These are phyloP conservation scores for Elgaria multicarinata DNA, from an alignment of 2,113 vertebrate genomes.

Conservation along the genomic window DNA sequence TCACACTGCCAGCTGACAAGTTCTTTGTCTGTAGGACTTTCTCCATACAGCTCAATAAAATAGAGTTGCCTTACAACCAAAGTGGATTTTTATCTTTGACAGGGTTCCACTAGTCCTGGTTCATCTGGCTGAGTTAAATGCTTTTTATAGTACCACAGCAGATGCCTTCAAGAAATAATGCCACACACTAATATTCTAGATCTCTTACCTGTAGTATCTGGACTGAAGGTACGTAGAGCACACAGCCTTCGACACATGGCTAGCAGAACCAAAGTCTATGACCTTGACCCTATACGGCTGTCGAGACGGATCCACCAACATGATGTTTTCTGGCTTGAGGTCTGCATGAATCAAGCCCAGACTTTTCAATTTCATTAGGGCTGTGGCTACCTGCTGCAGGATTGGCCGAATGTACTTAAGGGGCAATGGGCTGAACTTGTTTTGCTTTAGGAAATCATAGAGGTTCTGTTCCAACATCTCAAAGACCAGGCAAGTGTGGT, in stretches of 20 bases:
- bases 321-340: slow-evolving; percentile 99
- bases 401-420: slow-evolving; percentile 97
- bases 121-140: background rate
- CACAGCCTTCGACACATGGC: slow-evolving; percentile 98
- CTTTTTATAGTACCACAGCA: background rate
- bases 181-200: background rate
- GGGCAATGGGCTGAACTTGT: slow-evolving; percentile 98
- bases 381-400: slow-evolving; percentile 96
- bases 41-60: too few relatives aligned
- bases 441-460: slow-evolving; percentile 99
- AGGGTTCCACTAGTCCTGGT: background rate
- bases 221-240: slow-evolving; percentile 98
- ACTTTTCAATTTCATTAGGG: slow-evolving; percentile 98
- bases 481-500: slow-evolving; percentile 98
- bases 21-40: too few relatives aligned
- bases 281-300: slow-evolving; percentile 98
- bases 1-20: too few relatives aligned
- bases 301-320: slow-evolving; percentile 96
- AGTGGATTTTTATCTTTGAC: too few relatives aligned
- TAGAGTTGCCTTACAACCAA: too few relatives aligned
- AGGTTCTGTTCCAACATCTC: slow-evolving; percentile 99
- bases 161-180: slow-evolving; percentile 20
- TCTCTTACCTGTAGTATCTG: slow-evolving; percentile 96
- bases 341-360: slow-evolving; percentile 97
- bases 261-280: slow-evolving; percentile 98